Evolutionary conservation across 2,888 invertebrate species (phyloP).

Genomic region (Euclidia mi): DNA sequence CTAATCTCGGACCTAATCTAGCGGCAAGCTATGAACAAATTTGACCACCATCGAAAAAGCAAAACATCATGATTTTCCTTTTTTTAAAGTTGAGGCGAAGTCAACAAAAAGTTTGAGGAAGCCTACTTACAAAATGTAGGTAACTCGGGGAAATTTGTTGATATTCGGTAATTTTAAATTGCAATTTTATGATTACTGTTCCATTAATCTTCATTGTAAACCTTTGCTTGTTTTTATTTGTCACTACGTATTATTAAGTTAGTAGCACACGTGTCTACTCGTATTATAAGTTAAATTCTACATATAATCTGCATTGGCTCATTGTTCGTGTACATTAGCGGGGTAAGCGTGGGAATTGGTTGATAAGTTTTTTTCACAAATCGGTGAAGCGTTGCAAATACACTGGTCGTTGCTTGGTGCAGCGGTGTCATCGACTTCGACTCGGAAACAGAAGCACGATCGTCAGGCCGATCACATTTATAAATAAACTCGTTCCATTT

Average conservation of each 20-base stretch:
- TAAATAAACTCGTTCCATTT: conserved; percentile 28
- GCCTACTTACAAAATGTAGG: conserved; percentile 71
- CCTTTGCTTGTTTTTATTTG: conserved; percentile 10
- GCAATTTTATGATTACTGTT: conserved; percentile 1
- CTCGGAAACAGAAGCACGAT: conserved; percentile 48
- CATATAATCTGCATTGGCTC: conserved; percentile 33
- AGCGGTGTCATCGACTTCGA: conserved; percentile 72
- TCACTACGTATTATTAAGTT: conserved; percentile 8
- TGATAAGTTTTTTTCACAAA: conserved; percentile 68
- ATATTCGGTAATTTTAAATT: conserved; percentile 30
- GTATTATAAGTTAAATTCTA: conserved; percentile 29
- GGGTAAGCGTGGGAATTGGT: conserved; percentile 73
- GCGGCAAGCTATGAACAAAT: conserved; percentile 67
- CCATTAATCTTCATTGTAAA: neutral
- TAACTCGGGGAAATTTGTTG: conserved; percentile 61
- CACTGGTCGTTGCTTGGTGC: conserved; percentile 65
- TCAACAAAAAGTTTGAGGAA: conserved; percentile 63
- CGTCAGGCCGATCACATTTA: conserved; percentile 29
- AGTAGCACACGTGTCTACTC: conserved; percentile 17
- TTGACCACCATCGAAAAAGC: conserved; percentile 55
- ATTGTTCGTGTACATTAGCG: conserved; percentile 44
- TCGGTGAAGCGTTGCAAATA: conserved; percentile 79
- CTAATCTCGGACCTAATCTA: conserved; percentile 66
- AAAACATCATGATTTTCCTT: conserved; percentile 42
- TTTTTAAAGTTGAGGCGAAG: conserved; percentile 54